These are phyloP conservation scores for Amphiprion clarkii DNA, from an alignment of 2,797 vertebrate genomes.

Conservation along the genomic window DNA sequence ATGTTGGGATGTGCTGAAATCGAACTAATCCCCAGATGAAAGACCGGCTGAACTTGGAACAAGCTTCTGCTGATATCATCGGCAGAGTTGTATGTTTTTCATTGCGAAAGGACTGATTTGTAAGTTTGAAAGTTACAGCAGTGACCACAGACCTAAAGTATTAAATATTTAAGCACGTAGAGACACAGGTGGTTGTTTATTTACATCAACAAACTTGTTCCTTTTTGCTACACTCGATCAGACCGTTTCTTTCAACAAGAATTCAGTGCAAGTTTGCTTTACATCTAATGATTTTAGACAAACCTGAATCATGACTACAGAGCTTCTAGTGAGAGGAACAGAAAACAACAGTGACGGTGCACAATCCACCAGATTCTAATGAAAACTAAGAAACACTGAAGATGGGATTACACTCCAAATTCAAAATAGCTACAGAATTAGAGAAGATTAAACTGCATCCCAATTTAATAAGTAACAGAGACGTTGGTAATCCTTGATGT, in stretches of 20 bases:
- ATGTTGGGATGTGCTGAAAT: constrained; percentile 59
- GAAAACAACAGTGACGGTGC: constrained; percentile 10
- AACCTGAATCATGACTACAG: background rate
- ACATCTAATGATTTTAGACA: constrained; percentile 2
- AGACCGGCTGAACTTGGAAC: constrained; percentile 37
- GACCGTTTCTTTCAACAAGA: constrained; percentile 9
- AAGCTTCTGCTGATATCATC: constrained; percentile 10
- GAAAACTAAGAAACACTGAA: constrained; percentile 35
- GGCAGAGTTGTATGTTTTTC: constrained; percentile 24
- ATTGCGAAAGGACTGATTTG: constrained; percentile 38
- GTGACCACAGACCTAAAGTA: constrained; percentile 7
- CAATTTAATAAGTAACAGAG: constrained; percentile 65
- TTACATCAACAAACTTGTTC: constrained; percentile 5
- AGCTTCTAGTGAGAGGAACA: background rate
- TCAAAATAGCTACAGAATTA: constrained; percentile 72
- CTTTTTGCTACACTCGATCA: background rate
- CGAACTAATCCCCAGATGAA: constrained; percentile 54
- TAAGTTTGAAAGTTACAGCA: constrained; percentile 42
- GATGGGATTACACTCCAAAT: constrained; percentile 58
- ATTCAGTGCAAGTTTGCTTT: background rate
- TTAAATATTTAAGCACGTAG: background rate
- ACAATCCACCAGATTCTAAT: constrained; percentile 16
- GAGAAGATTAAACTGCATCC: constrained; percentile 71
- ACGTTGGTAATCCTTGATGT: constrained; percentile 60
- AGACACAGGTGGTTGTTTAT: background rate